Conservation (phyloP, 2,888 invertebrate genomes). For the Synergus laeviventris region DNA sequence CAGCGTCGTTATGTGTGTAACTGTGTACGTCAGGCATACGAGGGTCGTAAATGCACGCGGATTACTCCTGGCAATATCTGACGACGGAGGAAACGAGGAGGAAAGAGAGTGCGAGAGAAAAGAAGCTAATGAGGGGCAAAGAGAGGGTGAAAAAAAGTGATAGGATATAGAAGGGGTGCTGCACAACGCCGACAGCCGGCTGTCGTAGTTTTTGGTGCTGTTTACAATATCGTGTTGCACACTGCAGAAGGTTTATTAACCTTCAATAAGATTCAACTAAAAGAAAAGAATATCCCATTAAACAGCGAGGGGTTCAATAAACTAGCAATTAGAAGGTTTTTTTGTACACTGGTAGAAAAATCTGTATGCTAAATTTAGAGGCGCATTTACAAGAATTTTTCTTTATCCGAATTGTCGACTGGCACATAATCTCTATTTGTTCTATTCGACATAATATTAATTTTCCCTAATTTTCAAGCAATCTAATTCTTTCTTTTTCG, state of each 20-base stretch:
- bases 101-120: constrained; percentile 26
- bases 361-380: too few species aligned
- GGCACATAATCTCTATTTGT: too few species aligned
- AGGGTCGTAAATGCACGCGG: constrained; percentile 71
- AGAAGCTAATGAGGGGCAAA: constrained; percentile 48
- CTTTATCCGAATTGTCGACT: too few species aligned
- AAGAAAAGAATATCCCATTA: background rate
- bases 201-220: constrained; percentile 53
- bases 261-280: background rate
- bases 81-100: constrained; percentile 36
- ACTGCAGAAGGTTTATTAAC: constrained; percentile 16
- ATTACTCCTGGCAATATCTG: constrained; percentile 63
- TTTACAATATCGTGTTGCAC: constrained; percentile 23
- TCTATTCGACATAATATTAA: too few species aligned
- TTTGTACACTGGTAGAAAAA: background rate
- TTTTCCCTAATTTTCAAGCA: too few species aligned
- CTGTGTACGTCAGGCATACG: constrained; percentile 59
- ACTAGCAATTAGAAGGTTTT: background rate
- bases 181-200: constrained; percentile 61
- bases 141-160: constrained; percentile 42
- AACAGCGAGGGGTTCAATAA: too few species aligned
- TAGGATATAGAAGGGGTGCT: constrained; percentile 54
- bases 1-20: constrained; percentile 45
- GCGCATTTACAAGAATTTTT: too few species aligned
- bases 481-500: too few species aligned